Evolutionary conservation across 1,140 invertebrate species (phyloP).

Genomic region (Notospermus geniculatus): DNA sequence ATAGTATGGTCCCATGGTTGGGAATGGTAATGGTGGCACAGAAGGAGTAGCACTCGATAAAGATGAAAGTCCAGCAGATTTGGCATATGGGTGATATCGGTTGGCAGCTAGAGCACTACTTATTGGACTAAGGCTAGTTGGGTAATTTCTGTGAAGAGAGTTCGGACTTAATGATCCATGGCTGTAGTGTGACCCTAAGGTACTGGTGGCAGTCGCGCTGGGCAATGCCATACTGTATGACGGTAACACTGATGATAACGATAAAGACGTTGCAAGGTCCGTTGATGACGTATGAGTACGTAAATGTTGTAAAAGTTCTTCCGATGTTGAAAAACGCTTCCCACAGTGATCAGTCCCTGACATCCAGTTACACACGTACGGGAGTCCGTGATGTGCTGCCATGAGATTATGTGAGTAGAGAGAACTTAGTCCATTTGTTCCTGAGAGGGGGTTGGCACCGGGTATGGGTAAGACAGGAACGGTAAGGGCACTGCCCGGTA

Average conservation of each 20-base stretch:
- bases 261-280: slow-evolving; percentile 44
- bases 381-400: slow-evolving; percentile 39
- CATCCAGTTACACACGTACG: slow-evolving; percentile 90
- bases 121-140: slow-evolving; percentile 72
- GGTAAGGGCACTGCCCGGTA: not conserved
- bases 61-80: slow-evolving; percentile 28
- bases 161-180: slow-evolving; percentile 57
- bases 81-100: slow-evolving; percentile 81
- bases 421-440: slow-evolving; percentile 16
- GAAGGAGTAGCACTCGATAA: slow-evolving; percentile 61
- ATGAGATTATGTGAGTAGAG: slow-evolving; percentile 47
- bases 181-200: slow-evolving; percentile 46
- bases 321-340: slow-evolving; percentile 87
- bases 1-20: slow-evolving; percentile 75
- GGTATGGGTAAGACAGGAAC: slow-evolving; percentile 51
- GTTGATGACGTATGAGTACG: slow-evolving; percentile 83
- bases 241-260: slow-evolving; percentile 34
- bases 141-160: slow-evolving; percentile 73
- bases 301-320: slow-evolving; percentile 91
- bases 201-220: slow-evolving; percentile 27
- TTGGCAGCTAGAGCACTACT: slow-evolving; percentile 75
- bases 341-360: slow-evolving; percentile 87
- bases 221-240: slow-evolving; percentile 36
- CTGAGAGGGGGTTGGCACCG: slow-evolving; percentile 60
- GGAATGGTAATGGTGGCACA: slow-evolving; percentile 67